Evolutionary conservation across 2,113 vertebrate species (phyloP).

Genomic region (Edolisoma coerulescens): DNA sequence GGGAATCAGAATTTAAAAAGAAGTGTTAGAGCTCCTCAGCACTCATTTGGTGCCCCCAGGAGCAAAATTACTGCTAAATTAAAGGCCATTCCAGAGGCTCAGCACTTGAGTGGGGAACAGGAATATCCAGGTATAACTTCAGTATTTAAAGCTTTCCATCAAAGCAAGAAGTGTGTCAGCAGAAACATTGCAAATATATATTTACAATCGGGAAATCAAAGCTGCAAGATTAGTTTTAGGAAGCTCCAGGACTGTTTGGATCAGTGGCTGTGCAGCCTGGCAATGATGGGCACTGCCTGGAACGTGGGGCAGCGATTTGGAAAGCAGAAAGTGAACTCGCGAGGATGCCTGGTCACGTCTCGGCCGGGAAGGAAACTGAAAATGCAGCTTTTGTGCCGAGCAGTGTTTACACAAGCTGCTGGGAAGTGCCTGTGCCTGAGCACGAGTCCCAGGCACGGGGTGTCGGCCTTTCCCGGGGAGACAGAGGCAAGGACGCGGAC

Average conservation of each 20-base stretch:
- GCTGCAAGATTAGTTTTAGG: not conserved
- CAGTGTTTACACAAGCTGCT: not conserved
- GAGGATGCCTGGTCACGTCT: not conserved
- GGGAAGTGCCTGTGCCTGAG: not conserved
- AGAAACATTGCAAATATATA: not conserved
- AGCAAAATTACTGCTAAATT: not conserved
- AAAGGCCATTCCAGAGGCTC: not conserved
- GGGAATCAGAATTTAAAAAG: not conserved
- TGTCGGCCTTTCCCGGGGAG: fast-evolving
- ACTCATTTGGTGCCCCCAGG: not conserved
- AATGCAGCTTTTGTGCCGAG: not conserved
- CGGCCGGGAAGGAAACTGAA: not conserved
- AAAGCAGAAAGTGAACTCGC: not conserved
- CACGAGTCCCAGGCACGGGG: fast-evolving
- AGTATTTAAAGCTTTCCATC: not conserved
- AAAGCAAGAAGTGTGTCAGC: not conserved
- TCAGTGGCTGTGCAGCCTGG: not conserved
- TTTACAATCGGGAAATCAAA: not conserved
- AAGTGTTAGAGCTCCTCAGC: not conserved
- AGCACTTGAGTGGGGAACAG: not conserved
- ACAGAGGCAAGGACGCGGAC: no score
- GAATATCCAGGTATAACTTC: not conserved
- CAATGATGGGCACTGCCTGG: not conserved
- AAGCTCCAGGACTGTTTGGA: not conserved
- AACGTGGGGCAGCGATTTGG: not conserved